Evolutionary conservation across 2,113 vertebrate species (phyloP).

Genomic region (Gymnocephalus cernua): DNA sequence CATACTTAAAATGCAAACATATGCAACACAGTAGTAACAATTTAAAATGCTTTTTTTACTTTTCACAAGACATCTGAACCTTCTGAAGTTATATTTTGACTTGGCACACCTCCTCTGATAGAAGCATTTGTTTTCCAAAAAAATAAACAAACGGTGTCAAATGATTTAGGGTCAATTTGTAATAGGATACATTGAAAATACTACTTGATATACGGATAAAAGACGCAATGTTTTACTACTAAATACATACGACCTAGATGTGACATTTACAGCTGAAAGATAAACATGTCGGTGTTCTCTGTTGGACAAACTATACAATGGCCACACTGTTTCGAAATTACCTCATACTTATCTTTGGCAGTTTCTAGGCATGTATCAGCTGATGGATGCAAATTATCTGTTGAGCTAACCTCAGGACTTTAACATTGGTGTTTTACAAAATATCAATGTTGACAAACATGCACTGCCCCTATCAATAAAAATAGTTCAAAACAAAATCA

Average conservation of each 20-base stretch:
- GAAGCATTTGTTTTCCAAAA: no score
- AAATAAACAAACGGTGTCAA: background rate
- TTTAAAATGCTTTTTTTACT: no score
- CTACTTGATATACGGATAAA: background rate
- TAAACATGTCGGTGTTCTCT: background rate
- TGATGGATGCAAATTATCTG: background rate
- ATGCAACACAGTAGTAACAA: background rate
- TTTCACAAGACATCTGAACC: no score
- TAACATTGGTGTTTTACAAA: background rate
- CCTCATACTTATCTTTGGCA: background rate
- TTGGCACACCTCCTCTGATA: background rate
- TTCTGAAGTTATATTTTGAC: no score
- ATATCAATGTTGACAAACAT: background rate
- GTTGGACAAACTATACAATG: background rate
- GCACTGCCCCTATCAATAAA: no score
- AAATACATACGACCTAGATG: background rate
- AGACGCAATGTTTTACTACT: no score
- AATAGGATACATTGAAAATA: background rate
- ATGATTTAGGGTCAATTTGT: background rate
- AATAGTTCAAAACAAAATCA: no score
- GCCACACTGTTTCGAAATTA: background rate
- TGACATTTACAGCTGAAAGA: background rate
- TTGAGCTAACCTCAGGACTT: background rate
- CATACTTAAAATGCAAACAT: background rate
- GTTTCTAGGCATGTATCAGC: background rate